These are phyloP conservation scores for Hemaris fuciformis DNA, from an alignment of 2,888 invertebrate genomes.

Conservation along the genomic window DNA sequence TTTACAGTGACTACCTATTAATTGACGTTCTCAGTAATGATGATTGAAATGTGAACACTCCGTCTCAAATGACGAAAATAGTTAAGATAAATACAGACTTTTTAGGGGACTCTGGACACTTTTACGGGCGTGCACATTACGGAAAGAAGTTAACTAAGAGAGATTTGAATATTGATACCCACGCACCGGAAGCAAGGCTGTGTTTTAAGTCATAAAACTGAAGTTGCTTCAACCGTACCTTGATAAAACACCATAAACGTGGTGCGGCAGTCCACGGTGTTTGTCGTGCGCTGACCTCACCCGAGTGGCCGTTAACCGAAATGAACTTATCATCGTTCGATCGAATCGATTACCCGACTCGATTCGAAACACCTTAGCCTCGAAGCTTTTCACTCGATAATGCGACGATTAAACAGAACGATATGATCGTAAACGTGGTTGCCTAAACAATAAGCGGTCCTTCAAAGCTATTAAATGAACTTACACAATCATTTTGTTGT, in stretches of 20 bases:
- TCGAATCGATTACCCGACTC: conserved; percentile 40
- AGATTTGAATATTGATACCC: conserved; percentile 20
- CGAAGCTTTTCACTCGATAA: conserved; percentile 17
- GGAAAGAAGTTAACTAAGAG: neutral
- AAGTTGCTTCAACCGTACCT: conserved; percentile 57
- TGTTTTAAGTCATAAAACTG: conserved; percentile 49
- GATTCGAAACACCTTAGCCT: conserved; percentile 25
- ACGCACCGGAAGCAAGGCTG: conserved; percentile 36
- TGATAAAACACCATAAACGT: conserved; percentile 67
- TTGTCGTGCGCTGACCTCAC: conserved; percentile 62
- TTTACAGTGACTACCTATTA: conserved; percentile 43
- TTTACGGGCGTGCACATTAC: conserved; percentile 10
- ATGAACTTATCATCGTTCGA: conserved; percentile 39
- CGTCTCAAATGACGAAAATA: conserved; percentile 44
- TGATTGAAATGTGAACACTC: conserved; percentile 59
- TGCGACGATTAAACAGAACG: conserved; percentile 26
- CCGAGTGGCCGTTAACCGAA: conserved; percentile 56
- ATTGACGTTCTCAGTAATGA: conserved; percentile 49
- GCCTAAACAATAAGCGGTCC: conserved; percentile 42
- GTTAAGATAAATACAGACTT: conserved; percentile 27
- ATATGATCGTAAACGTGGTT: conserved; percentile 36
- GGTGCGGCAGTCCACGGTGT: conserved; percentile 48
- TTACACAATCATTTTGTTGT: conserved; percentile 48
- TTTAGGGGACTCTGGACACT: conserved; percentile 20
- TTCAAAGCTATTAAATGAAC: conserved; percentile 42